Base-by-base conservation (phyloP, 2,797 vertebrate genomes). In the Phyllotis vaccarum region DNA sequence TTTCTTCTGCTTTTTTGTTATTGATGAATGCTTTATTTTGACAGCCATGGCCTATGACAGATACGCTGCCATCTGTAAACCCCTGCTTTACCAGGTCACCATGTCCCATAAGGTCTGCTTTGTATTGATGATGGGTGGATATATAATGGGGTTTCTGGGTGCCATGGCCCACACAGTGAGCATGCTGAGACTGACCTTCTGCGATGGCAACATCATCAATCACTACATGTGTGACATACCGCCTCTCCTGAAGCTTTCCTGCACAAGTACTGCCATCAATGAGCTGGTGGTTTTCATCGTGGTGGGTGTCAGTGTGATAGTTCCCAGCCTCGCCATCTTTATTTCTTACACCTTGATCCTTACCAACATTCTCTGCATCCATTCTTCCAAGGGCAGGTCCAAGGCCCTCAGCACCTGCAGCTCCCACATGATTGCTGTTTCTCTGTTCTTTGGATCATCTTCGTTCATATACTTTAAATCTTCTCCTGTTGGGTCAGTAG, bases 321-420 rank as follows among this genome's bases (percentile, higher is more conserved):
- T 49, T 0, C 80, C 93, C 21, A 94, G 81, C 70, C 1, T 90
- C 52, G 90, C 74, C 2, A 31, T 90, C 27, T 34, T 86, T 34
- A 24, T 94, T 72, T 94, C 93, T 60, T 94, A 94, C n/a, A 79
- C 52, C 52, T 70, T 60, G 24, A 90, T 94, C 34, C 74, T 94
- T 13, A 86, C 21, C 27, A 94, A 52, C 27, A 90, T 94, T 43
- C 54, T 90, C 10, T 1, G 4, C 27, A 90, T 94, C 34, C 62
- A 8, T 90, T 94, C 93, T 79, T 10, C 93, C 78, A 78, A 79
- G 24, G 88, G 88, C 62, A 86, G 52, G 52, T 86, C 80, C 34
- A 98, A 98, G 94, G 93, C 91, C 14, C 96, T 97, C 56, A 97
- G 97, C 49, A 98, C 97, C 19, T 98, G 97, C n/a, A 95, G 89